Conservation (phyloP, 1,140 invertebrate species). For the Megalopta genalis region DNA sequence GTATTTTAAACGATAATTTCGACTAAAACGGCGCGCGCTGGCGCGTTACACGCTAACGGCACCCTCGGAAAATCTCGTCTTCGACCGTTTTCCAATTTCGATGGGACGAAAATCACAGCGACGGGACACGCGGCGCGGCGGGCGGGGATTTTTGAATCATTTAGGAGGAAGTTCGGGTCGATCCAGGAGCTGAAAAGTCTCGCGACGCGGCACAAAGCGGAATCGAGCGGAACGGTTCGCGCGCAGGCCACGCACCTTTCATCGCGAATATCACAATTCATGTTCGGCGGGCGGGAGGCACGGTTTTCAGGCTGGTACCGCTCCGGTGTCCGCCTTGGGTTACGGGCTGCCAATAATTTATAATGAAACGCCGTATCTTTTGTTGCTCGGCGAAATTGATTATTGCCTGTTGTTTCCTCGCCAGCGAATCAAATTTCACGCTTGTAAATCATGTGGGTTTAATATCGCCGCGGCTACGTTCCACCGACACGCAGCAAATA, state of each 20-base stretch:
- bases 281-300: neutral
- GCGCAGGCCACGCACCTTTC: neutral
- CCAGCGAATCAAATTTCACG: slow-evolving; percentile 66
- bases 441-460: slow-evolving; percentile 66
- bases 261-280: slow-evolving; percentile 40
- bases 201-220: neutral
- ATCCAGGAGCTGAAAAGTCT: too few species aligned
- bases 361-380: slow-evolving; percentile 55
- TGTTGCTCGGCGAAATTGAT: slow-evolving; percentile 59
- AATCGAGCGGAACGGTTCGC: neutral
- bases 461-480: slow-evolving; percentile 56
- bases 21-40: too few species aligned
- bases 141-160: too few species aligned
- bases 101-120: too few species aligned
- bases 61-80: too few species aligned
- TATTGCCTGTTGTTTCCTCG: slow-evolving; percentile 62
- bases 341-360: slow-evolving; percentile 53
- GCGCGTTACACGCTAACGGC: too few species aligned
- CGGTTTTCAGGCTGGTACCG: slow-evolving; percentile 10
- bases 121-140: too few species aligned
- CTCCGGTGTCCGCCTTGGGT: slow-evolving; percentile 9
- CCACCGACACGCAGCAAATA: slow-evolving; percentile 51
- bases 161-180: too few species aligned
- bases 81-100: too few species aligned
- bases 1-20: too few species aligned